Base-by-base conservation (phyloP, 2,797 vertebrate genomes). In the Neopelma chrysocephalum region DNA sequence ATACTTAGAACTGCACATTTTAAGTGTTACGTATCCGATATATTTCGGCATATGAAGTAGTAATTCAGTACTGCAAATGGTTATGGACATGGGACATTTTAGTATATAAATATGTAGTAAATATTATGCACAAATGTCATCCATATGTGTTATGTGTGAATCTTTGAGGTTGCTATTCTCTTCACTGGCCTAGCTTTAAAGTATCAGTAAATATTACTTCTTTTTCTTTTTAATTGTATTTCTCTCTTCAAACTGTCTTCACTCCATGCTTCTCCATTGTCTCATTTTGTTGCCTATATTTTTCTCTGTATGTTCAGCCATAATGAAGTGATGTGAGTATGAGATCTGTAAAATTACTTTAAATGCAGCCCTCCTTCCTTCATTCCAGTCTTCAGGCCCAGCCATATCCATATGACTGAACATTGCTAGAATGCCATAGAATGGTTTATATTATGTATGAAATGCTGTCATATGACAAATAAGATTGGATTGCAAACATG, bases 101-200 rank as follows among this genome's bases (percentile, higher is more conserved):
- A 50, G 11, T 72, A 77, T 38, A 22, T 21, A 69, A 85, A 76
- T n/a, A n/a, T 56, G 77, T 96, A 40, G 86, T 89, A 84, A 94
- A 82, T 64, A 91, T 93, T 84, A 87, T 98, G 88, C 95, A 94
- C 82, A 97, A 84, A 45, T 98, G 97, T 76, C 87, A 43, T 81
- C 89, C 92, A 12, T 97, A 79, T 45, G 91, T 98, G 16, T 69
- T 97, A 22, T 25, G 16, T 43, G 93, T 98, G 92, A 97, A 94
- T 89, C 92, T 97, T 86, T 89, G 18, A 77, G 95, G 86, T 6
- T 98, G 95, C 87, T 93, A 3, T 69, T 93, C 82, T 90, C 94
- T 97, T 42, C 78, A 70, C 29, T 47, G 76, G 45, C 82, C 89
- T 81, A 96, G 95, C 31, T 96, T 98, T 95, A 97, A 81, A 93